A percentile compares a stretch with the other conserved stretches of the same genome.
Conservation (phyloP, 2,797 vertebrate species). For the Avahi laniger region DNA sequence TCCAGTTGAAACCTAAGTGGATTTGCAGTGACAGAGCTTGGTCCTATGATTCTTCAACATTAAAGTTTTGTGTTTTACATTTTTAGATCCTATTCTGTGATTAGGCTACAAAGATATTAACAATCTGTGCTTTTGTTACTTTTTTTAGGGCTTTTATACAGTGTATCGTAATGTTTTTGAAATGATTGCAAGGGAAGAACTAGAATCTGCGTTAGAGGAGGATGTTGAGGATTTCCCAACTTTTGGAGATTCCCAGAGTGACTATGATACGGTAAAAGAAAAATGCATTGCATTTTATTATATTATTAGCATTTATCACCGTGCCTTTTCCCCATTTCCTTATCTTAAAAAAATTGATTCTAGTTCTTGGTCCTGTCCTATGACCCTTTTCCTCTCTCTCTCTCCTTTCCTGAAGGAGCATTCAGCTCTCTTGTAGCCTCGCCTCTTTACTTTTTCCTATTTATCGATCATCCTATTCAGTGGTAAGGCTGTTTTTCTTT, state of each 20-base stretch:
- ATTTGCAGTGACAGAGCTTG: neutral
- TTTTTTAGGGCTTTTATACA: constrained; percentile 92
- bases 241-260: constrained; percentile 94
- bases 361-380: rapidly evolving
- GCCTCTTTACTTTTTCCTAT: neutral
- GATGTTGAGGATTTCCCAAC: constrained; percentile 90
- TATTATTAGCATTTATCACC: neutral
- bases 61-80: neutral
- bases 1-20: neutral
- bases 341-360: neutral
- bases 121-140: neutral
- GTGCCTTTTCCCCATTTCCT: neutral
- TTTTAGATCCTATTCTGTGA: neutral
- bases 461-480: neutral
- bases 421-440: rapidly evolving
- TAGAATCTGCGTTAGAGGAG: constrained; percentile 88
- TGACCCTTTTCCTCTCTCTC: neutral
- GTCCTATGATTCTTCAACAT: neutral
- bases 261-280: constrained; percentile 92
- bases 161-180: constrained; percentile 95
- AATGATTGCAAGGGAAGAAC: constrained; percentile 93
- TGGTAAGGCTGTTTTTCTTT: neutral
- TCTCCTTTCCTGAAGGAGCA: neutral
- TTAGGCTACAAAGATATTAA: neutral
- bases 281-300: neutral